phyloP scores from a whole-genome alignment of 2,888 invertebrate genomes.

The Apodemia hepburni region DNA sequence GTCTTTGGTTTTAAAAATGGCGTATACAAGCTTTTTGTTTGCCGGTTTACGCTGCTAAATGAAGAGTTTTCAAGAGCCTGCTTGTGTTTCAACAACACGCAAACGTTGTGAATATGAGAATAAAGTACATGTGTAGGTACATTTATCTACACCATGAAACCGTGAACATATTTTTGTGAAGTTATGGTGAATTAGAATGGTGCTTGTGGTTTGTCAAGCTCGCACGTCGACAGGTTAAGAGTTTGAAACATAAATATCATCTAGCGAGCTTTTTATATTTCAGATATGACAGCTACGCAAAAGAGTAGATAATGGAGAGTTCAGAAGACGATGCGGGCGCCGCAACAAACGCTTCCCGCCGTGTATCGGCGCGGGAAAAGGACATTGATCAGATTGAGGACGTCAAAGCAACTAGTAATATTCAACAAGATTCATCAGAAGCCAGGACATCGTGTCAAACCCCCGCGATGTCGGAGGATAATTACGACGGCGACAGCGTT shows the following conservation, averaged over 20 bases:
- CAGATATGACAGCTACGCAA: slow-evolving; percentile 76
- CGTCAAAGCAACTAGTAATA: slow-evolving; percentile 62
- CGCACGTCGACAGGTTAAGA: slow-evolving; percentile 77
- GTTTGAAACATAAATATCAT: slow-evolving; percentile 75
- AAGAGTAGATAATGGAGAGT: slow-evolving; percentile 80
- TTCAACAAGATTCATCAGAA: slow-evolving; percentile 55
- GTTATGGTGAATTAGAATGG: slow-evolving; percentile 80
- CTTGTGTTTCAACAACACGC: slow-evolving; percentile 60
- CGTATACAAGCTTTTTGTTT: slow-evolving; percentile 82
- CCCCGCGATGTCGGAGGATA: slow-evolving; percentile 67
- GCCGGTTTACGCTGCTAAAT: slow-evolving; percentile 79
- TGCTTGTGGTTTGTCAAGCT: slow-evolving; percentile 77
- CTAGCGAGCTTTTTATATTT: slow-evolving; percentile 74
- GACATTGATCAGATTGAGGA: slow-evolving; percentile 63
- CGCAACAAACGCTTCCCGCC: slow-evolving; percentile 76
- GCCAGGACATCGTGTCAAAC: slow-evolving; percentile 53
- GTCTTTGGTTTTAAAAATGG: slow-evolving; percentile 82
- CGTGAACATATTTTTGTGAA: slow-evolving; percentile 72
- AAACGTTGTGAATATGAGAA: slow-evolving; percentile 77
- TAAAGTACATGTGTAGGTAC: slow-evolving; percentile 78
- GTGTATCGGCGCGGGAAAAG: slow-evolving; percentile 78
- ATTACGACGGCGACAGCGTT: slow-evolving; percentile 70
- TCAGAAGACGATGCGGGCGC: slow-evolving; percentile 79
- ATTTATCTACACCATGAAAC: slow-evolving; percentile 70
- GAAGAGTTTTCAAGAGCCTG: slow-evolving; percentile 59